Conservation (phyloP, 2,888 invertebrate species). For the Chironomus tentans region DNA sequence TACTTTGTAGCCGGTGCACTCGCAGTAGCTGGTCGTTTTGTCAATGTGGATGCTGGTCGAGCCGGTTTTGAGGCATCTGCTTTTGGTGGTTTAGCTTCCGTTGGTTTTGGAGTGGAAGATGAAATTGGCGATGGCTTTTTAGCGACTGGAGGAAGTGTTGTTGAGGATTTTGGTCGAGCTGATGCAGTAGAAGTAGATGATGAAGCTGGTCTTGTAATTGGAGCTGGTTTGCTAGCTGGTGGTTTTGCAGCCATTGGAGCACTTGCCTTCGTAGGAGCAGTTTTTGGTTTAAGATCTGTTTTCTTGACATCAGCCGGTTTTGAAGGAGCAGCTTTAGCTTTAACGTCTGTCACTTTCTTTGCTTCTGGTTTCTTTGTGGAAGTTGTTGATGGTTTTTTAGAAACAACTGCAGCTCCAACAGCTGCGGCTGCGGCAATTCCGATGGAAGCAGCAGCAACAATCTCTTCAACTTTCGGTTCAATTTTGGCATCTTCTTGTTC, state of each 20-base stretch:
- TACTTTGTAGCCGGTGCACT: constrained; percentile 12
- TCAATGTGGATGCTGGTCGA: background rate
- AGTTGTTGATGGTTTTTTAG: background rate
- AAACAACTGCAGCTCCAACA: background rate
- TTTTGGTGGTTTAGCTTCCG: background rate
- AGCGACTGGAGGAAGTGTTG: background rate
- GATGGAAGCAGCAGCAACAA: background rate
- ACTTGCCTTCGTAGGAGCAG: background rate
- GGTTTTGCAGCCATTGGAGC: background rate
- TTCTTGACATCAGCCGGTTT: background rate
- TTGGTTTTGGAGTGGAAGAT: background rate
- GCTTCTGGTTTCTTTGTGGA: background rate
- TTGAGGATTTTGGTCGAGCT: background rate
- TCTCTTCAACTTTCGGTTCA: background rate
- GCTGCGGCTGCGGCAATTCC: background rate
- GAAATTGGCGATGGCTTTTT: background rate
- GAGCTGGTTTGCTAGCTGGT: background rate
- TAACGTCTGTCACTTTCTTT: background rate
- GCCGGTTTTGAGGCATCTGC: background rate
- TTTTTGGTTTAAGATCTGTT: background rate
- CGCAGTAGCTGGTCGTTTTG: background rate
- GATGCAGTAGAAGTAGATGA: background rate
- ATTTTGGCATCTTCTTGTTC: background rate
- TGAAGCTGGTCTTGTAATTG: background rate
- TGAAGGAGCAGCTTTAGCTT: background rate